These are phyloP conservation scores for Chromobotia macracanthus DNA, from an alignment of 2,797 vertebrate genomes.

Conservation along the genomic window DNA sequence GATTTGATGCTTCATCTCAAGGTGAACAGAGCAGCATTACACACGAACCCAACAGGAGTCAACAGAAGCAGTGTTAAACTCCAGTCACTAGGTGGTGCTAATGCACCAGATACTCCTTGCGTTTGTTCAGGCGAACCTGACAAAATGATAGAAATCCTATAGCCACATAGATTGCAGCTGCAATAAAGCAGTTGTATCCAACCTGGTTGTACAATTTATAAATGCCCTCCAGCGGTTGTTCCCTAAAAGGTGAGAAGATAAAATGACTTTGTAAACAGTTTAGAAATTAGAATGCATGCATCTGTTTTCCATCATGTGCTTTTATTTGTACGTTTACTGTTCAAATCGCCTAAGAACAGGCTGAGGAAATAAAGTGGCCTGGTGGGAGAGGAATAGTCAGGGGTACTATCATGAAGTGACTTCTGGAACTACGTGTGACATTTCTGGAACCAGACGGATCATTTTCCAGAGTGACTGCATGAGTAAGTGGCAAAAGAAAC, in stretches of 20 bases:
- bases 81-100: conserved; percentile 59
- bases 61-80: conserved; percentile 23
- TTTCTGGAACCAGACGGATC: background rate
- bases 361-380: background rate
- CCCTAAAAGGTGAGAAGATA: conserved; percentile 58
- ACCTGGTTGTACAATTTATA: conserved; percentile 63
- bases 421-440: conserved; percentile 24
- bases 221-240: conserved; percentile 64
- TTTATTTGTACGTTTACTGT: background rate
- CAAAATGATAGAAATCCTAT: conserved; percentile 81
- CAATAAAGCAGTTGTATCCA: conserved; percentile 88
- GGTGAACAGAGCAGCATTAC: background rate
- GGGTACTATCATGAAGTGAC: background rate
- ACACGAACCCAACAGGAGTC: conserved; percentile 22
- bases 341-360: background rate
- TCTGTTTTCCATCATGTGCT: too few relatives aligned
- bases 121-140: conserved; percentile 81
- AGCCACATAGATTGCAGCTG: conserved; percentile 80
- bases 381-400: background rate
- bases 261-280: background rate
- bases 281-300: background rate
- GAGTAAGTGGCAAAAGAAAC: conserved; percentile 33
- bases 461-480: conserved; percentile 23
- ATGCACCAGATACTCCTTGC: conserved; percentile 85
- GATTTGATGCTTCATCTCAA: conserved; percentile 10